Percentiles rank a stretch among this genome's conserved stretches.
Conservation (phyloP, 2,888 invertebrate species). For the Oeneis ivallda region DNA sequence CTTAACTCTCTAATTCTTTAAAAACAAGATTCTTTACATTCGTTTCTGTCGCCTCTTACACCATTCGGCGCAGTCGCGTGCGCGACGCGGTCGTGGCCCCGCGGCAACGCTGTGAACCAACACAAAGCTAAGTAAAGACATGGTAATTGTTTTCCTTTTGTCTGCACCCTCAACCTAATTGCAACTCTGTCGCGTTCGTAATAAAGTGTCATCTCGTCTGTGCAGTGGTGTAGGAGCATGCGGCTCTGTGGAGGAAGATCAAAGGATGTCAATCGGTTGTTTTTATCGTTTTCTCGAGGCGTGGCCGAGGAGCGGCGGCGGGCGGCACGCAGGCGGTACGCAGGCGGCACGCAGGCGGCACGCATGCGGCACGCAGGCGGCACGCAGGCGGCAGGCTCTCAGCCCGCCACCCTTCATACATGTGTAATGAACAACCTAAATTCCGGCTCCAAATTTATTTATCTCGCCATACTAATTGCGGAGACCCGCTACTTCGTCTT, state of each 20-base stretch:
- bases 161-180: constrained; percentile 7
- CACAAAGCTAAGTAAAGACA: constrained; percentile 35
- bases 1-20: too few species aligned
- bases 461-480: not conserved
- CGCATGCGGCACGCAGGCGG: not conserved
- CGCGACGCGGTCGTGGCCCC: not conserved
- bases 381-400: constrained; percentile 11
- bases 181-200: constrained; percentile 11
- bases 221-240: constrained; percentile 1
- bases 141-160: constrained; percentile 39
- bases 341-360: too few species aligned
- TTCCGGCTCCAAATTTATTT: constrained; percentile 19
- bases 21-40: too few species aligned
- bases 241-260: constrained; percentile 48
- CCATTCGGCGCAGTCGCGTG: not conserved
- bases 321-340: not conserved
- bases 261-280: constrained; percentile 69
- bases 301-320: constrained; percentile 18
- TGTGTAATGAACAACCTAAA: constrained; percentile 36
- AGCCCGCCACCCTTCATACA: constrained; percentile 28
- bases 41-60: too few species aligned
- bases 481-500: not conserved
- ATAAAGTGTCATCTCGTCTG: constrained; percentile 12
- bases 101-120: constrained; percentile 20
- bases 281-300: constrained; percentile 68